These are phyloP conservation scores for Aplidium turbinatum DNA, from an alignment of 23 tunicate species.

Conservation along the genomic window DNA sequence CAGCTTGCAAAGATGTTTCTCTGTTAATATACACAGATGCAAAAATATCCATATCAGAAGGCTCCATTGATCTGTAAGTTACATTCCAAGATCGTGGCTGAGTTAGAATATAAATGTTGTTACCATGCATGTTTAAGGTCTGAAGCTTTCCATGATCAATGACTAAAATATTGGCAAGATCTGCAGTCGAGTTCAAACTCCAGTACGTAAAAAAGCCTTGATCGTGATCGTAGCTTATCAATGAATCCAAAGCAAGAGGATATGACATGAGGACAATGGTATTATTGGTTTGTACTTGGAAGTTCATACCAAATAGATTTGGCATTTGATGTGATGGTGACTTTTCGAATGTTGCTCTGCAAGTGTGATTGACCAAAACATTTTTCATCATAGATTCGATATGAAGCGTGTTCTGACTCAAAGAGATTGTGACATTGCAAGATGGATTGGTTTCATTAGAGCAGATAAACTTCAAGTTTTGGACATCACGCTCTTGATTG, in stretches of 20 bases:
- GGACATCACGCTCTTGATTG: not conserved
- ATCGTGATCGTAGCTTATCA: not conserved
- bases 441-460: slow-evolving; percentile 2
- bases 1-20: not conserved
- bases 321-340: too few relatives aligned
- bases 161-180: not conserved
- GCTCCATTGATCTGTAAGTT: not conserved
- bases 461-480: not conserved
- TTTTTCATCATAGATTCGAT: not conserved
- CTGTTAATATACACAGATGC: not conserved
- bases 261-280: not conserved
- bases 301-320: not conserved
- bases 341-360: not conserved
- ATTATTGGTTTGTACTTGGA: not conserved
- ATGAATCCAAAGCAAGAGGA: not conserved
- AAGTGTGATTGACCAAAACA: not conserved
- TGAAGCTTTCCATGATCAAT: not conserved
- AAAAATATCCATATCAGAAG: slow-evolving; percentile 5
- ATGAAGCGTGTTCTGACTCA: not conserved
- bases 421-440: not conserved
- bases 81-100: slow-evolving; percentile 25
- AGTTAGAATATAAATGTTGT: not conserved
- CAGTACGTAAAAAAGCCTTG: not conserved
- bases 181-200: slow-evolving; percentile 9
- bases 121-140: slow-evolving; percentile 2